These are phyloP conservation scores for Chiloscyllium plagiosum DNA, from an alignment of 2,113 vertebrate species.

Conservation along the genomic window DNA sequence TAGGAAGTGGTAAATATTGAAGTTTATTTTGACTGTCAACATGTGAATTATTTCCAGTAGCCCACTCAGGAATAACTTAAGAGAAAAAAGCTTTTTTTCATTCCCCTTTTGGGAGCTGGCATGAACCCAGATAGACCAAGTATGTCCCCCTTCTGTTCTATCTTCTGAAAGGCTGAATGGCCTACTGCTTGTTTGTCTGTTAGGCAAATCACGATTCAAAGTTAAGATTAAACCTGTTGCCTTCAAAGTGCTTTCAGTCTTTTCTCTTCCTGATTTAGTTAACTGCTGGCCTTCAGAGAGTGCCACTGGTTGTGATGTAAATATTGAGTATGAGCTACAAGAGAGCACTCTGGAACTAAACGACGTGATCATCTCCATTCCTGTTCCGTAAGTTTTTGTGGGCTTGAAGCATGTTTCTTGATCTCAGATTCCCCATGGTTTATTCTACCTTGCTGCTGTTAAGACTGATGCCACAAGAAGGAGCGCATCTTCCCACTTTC, in stretches of 20 bases:
- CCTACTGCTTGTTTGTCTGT: not conserved
- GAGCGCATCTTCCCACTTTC: not conserved
- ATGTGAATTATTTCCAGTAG: not conserved
- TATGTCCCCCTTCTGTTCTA: not conserved
- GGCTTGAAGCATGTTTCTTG: not conserved
- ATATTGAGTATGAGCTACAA: constrained; percentile 96
- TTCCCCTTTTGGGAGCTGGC: not conserved
- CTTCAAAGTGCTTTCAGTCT: not conserved
- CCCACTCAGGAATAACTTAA: not conserved
- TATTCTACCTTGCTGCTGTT: not conserved
- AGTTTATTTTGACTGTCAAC: not conserved
- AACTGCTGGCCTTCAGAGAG: constrained; percentile 99
- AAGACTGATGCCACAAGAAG: not conserved
- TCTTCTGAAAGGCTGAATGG: not conserved
- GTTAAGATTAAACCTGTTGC: not conserved
- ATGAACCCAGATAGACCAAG: not conserved
- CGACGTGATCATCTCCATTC: constrained; percentile 86
- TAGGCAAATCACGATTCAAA: not conserved
- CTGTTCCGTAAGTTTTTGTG: constrained; percentile 79
- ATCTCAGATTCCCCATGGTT: not conserved
- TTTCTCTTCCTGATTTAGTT: constrained; percentile 57
- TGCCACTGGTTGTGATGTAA: constrained; percentile 81
- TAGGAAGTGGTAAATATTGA: not conserved
- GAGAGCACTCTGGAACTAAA: constrained; percentile 87
- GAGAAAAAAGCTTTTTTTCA: not conserved